phyloP scores from a whole-genome alignment of 2,888 invertebrate species.

The Eupithecia inturbata region DNA sequence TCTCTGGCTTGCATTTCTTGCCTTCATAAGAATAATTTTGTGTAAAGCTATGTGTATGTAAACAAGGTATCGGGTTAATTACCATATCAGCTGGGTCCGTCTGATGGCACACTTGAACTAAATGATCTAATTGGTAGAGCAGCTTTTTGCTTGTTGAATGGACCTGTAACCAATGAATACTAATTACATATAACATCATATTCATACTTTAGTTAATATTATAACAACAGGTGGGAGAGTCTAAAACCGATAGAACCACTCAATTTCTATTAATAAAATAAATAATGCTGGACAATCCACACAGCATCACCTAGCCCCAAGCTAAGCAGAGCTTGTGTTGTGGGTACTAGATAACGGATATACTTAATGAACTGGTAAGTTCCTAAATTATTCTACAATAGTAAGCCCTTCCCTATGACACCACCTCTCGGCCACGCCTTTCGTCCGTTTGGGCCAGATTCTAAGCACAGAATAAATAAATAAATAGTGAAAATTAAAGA shows the following conservation, averaged over 20 bases:
- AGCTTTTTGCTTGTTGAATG: constrained; percentile 98
- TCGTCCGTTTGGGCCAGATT: not conserved
- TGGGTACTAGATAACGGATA: too few species aligned
- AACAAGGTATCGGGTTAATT: constrained; percentile 37
- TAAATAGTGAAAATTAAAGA: not conserved
- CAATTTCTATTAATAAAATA: too few species aligned
- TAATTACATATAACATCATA: not conserved
- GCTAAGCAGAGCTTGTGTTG: too few species aligned
- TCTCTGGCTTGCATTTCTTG: not conserved
- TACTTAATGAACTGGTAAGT: too few species aligned
- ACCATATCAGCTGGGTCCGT: constrained; percentile 88
- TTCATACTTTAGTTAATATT: not conserved
- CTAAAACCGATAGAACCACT: not conserved
- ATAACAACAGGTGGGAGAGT: not conserved
- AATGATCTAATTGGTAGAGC: constrained; percentile 96
- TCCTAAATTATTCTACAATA: not conserved
- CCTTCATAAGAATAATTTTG: not conserved
- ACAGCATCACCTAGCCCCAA: too few species aligned
- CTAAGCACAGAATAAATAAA: not conserved
- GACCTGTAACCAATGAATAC: constrained; percentile 84
- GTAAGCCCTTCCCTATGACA: not conserved
- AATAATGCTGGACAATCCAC: too few species aligned
- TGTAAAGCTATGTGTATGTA: not conserved
- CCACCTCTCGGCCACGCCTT: not conserved
- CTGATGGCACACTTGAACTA: constrained; percentile 98